Base-by-base conservation (phyloP, 1,140 invertebrate species). In the Chironomus striatipennis region DNA sequence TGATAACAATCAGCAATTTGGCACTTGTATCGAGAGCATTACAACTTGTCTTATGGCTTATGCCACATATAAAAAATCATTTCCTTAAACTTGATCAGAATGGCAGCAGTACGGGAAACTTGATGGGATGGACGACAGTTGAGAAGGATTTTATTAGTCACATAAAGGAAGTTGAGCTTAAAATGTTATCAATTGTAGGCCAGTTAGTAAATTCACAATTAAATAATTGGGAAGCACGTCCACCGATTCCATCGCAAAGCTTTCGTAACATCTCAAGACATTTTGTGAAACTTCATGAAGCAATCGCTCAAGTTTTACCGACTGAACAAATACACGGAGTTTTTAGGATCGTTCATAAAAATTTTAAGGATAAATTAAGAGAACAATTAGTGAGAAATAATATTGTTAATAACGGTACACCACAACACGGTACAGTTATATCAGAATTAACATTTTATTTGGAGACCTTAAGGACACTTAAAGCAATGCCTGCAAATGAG, bases 381-480 rank as follows among this genome's bases (percentile, higher is more conserved):
- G 89, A 95, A 77, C 93, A 96, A 79, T 82, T 98, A 75, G 78
- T 88, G 0, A 91, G 90, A 81, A 90, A 97, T 84, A 94, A 95
- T 80, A 94, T 98, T 76, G 89, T 91, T 21, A 97, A 96, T 78
- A 95, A 98, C 84, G 96, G 96, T 65, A 95, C 96, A 43, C 96
- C 97, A 0, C 93, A 97, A 80, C 96, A 98, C 82, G 96, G 96
- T 73, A 89, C 98, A 77, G 96, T 98, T 4, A 97, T 92, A 34
- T 94, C 95, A 24, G 97, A 99, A 86, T 85, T 98, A 79, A 94
- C 93, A 73, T 98, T 98, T 85, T 99, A 98, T 83, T 87, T 96
- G 76, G 93, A 97, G 83, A 97, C 94, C 77, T 86, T 98, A 76
- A 90, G 92, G 81, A 91, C 91, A 77, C 84, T 97, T 21, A 91